Percentiles rank a stretch among this genome's conserved stretches.
Conservation (phyloP, 2,113 vertebrate genomes). For the Pogonocichla stellata region DNA sequence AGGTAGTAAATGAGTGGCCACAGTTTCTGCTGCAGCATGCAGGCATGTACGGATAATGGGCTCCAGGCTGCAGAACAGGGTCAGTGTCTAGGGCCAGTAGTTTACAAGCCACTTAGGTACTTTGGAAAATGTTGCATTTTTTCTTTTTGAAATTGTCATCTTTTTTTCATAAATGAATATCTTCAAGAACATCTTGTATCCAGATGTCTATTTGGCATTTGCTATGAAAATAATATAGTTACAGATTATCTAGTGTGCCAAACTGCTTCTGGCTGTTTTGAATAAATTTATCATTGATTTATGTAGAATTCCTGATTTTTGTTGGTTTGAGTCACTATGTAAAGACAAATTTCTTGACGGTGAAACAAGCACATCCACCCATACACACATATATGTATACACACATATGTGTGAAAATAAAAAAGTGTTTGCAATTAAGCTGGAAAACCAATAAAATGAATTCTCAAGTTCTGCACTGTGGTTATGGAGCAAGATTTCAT, state of each 20-base stretch:
- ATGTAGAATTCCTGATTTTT: background rate
- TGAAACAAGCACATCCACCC: background rate
- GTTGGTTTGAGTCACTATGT: background rate
- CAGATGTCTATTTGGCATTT: background rate
- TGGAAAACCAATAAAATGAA: background rate
- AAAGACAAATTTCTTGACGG: background rate
- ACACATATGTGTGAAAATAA: background rate
- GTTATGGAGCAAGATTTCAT: background rate
- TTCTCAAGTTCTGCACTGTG: background rate
- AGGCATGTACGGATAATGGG: fast-evolving
- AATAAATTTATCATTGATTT: background rate
- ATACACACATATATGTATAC: fast-evolving
- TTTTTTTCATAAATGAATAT: background rate
- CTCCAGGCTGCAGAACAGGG: background rate
- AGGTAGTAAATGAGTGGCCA: background rate
- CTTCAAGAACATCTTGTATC: background rate
- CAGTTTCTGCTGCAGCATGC: background rate
- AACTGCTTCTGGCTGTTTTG: background rate
- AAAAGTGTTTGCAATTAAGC: background rate
- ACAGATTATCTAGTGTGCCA: background rate
- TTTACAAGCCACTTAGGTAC: background rate
- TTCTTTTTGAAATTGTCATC: background rate
- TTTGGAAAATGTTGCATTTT: fast-evolving
- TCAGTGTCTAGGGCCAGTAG: background rate
- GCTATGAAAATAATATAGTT: background rate